A percentile compares a stretch with the other conserved stretches of the same genome.
These are phyloP conservation scores for Sarcophaga subvicina DNA, from an alignment of 2,888 invertebrate genomes.

Conservation along the genomic window DNA sequence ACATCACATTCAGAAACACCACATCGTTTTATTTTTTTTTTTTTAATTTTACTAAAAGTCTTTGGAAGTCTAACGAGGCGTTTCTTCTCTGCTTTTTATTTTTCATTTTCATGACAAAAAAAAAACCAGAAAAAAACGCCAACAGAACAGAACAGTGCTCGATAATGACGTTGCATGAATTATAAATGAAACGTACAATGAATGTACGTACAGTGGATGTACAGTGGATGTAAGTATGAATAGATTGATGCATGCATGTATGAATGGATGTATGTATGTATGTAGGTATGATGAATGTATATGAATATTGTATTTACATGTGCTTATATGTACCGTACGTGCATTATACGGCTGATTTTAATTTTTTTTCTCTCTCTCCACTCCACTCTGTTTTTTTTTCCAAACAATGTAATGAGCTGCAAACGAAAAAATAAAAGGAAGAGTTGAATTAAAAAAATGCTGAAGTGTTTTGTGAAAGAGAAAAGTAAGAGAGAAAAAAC, in stretches of 20 bases:
- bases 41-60: constrained; percentile 70
- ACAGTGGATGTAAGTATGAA: constrained; percentile 6
- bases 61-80: constrained; percentile 70
- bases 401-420: constrained; percentile 52
- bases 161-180: constrained; percentile 56
- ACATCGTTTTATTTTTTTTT: constrained; percentile 32
- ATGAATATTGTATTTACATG: constrained; percentile 50
- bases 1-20: constrained; percentile 36
- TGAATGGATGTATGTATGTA: constrained; percentile 15
- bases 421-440: constrained; percentile 29
- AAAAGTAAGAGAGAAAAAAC: neutral
- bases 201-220: neutral
- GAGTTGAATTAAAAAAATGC: constrained; percentile 30
- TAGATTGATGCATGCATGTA: constrained; percentile 18
- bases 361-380: neutral
- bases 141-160: neutral
- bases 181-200: constrained; percentile 22
- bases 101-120: constrained; percentile 1
- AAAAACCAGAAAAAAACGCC: neutral
- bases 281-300: constrained; percentile 19
- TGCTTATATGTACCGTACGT: constrained; percentile 30
- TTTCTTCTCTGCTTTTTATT: constrained; percentile 63
- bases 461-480: constrained; percentile 19
- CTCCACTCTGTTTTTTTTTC: neutral
- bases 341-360: constrained; percentile 7